phyloP scores from a whole-genome alignment of 2,797 vertebrate species.

The Streptopelia turtur region DNA sequence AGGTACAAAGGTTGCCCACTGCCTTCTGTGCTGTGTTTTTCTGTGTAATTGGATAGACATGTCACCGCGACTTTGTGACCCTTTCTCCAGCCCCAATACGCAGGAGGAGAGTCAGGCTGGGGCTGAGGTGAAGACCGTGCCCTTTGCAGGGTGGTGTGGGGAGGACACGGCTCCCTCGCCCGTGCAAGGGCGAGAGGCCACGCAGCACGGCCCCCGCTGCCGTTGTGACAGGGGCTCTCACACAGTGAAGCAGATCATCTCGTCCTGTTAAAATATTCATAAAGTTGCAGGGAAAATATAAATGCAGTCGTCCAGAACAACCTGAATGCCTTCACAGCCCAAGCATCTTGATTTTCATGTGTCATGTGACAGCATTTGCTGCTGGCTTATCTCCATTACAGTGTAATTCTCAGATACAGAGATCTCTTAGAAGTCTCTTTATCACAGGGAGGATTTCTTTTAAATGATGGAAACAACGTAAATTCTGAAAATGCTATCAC shows the following conservation, averaged over 20 bases:
- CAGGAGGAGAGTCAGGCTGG: neutral
- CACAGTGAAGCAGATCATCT: neutral
- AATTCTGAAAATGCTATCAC: neutral
- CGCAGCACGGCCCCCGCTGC: neutral
- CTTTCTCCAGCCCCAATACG: neutral
- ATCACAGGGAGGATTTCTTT: neutral
- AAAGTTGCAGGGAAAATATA: neutral
- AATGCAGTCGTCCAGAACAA: neutral
- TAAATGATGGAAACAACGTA: conserved; percentile 34
- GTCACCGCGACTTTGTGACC: neutral
- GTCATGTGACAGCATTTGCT: neutral
- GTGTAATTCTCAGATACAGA: neutral
- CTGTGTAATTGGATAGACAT: neutral
- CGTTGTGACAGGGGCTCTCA: neutral
- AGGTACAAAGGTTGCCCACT: neutral
- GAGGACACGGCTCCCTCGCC: fast-evolving
- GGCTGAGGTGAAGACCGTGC: fast-evolving
- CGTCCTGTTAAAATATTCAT: neutral
- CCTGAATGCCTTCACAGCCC: neutral
- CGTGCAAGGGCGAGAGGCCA: neutral
- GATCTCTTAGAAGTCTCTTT: neutral
- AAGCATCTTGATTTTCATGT: neutral
- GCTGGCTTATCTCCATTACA: conserved; percentile 10
- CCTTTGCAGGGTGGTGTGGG: neutral
- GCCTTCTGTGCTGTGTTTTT: neutral